Conservation (phyloP, 2,797 vertebrate genomes). For the Tinamus major region DNA sequence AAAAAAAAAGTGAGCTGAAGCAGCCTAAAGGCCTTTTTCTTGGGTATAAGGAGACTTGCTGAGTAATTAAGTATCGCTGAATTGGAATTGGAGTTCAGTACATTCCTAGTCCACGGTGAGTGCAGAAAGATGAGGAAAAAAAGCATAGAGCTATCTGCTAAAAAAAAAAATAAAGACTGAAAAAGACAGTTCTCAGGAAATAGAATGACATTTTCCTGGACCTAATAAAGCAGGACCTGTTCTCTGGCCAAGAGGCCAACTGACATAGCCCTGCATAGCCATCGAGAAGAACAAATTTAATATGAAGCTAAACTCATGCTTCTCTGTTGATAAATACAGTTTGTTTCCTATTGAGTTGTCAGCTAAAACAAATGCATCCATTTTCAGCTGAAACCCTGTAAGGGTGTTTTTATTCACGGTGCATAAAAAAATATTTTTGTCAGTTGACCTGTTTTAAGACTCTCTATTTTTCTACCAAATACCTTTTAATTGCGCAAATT, state of each 20-base stretch:
- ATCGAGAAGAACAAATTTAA: constrained; percentile 33
- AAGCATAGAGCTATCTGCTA: background rate
- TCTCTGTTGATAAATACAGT: constrained; percentile 38
- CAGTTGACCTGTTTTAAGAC: background rate
- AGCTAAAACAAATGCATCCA: constrained; percentile 40
- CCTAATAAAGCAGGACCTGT: background rate
- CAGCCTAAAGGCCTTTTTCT: background rate
- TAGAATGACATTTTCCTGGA: background rate
- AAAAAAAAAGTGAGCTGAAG: background rate
- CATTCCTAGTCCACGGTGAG: background rate
- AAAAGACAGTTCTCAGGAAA: background rate
- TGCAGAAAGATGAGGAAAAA: background rate
- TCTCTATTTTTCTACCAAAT: background rate
- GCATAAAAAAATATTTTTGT: background rate
- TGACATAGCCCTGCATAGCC: background rate
- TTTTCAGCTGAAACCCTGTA: background rate
- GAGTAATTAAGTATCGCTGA: background rate
- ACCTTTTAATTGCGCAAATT: background rate
- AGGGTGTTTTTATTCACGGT: background rate
- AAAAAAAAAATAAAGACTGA: no score
- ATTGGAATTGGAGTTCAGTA: background rate
- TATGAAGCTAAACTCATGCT: background rate
- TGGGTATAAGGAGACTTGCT: background rate
- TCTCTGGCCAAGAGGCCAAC: background rate
- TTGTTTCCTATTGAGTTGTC: constrained; percentile 21